phyloP scores from a whole-genome alignment of 2,113 vertebrate species.

The Trematomus loennbergii region DNA sequence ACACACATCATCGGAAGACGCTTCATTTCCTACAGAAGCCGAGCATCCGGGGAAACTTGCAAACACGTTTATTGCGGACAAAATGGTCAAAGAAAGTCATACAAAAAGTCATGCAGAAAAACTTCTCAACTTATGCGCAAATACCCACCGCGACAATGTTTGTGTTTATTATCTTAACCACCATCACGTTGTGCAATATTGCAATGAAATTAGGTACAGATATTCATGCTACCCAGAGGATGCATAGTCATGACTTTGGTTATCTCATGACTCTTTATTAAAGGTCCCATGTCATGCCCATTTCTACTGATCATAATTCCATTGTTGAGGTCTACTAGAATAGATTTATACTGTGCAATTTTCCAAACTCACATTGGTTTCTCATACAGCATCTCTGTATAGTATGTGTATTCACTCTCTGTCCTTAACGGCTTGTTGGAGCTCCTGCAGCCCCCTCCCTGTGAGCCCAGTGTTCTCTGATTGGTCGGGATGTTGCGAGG shows the following conservation, averaged over 20 bases:
- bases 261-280: too few relatives aligned
- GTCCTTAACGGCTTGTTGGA: too few relatives aligned
- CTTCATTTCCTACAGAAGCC: slow-evolving; percentile 25
- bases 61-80: slow-evolving; percentile 15
- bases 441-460: too few relatives aligned
- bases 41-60: background rate
- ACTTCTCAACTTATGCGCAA: background rate
- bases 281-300: too few relatives aligned
- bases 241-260: background rate
- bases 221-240: background rate
- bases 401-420: too few relatives aligned
- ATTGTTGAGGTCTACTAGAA: too few relatives aligned
- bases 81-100: background rate
- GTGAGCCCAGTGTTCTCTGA: too few relatives aligned
- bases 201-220: background rate
- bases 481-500: too few relatives aligned
- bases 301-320: too few relatives aligned
- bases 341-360: too few relatives aligned
- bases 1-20: background rate
- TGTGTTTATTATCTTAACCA: background rate
- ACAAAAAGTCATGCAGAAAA: background rate
- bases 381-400: too few relatives aligned
- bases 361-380: too few relatives aligned
- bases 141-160: background rate
- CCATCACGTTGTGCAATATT: background rate